A percentile compares a stretch with the other conserved stretches of the same genome.
phyloP scores from a whole-genome alignment of 2,888 invertebrate genomes.

The Syrista parreyssii region DNA sequence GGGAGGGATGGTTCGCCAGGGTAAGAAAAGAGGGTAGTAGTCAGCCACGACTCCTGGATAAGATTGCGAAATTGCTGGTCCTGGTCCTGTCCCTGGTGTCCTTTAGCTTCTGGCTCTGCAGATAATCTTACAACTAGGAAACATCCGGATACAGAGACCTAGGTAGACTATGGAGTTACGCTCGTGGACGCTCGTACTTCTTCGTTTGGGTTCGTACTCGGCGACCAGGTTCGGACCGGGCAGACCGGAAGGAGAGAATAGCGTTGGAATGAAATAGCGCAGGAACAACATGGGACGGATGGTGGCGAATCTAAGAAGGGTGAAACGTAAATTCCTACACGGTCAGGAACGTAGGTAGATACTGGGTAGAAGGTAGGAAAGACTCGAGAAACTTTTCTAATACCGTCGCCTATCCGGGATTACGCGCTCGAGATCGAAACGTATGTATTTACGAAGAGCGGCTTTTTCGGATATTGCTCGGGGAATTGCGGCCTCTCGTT shows the following conservation, averaged over 20 bases:
- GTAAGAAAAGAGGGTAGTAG: slow-evolving; percentile 29
- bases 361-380: not conserved
- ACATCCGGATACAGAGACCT: slow-evolving; percentile 43
- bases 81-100: slow-evolving; percentile 53
- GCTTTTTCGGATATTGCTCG: slow-evolving; percentile 25
- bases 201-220: slow-evolving; percentile 47
- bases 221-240: not conserved
- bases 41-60: slow-evolving; percentile 42
- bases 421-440: slow-evolving; percentile 59
- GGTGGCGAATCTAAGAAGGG: not conserved
- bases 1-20: slow-evolving; percentile 19
- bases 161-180: slow-evolving; percentile 36
- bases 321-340: not conserved
- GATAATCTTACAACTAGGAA: slow-evolving; percentile 40
- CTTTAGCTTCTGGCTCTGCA: slow-evolving; percentile 52
- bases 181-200: slow-evolving; percentile 46
- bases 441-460: slow-evolving; percentile 54
- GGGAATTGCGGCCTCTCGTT: slow-evolving; percentile 15
- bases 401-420: slow-evolving; percentile 59
- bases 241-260: not conserved
- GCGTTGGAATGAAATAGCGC: not conserved
- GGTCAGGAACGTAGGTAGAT: not conserved
- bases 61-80: slow-evolving; percentile 51
- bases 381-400: slow-evolving; percentile 61
- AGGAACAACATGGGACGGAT: not conserved